A percentile compares a stretch with the other conserved stretches of the same genome.
phyloP scores from a whole-genome alignment of 2,888 invertebrate genomes.

The Rhorus exstirpatorius region DNA sequence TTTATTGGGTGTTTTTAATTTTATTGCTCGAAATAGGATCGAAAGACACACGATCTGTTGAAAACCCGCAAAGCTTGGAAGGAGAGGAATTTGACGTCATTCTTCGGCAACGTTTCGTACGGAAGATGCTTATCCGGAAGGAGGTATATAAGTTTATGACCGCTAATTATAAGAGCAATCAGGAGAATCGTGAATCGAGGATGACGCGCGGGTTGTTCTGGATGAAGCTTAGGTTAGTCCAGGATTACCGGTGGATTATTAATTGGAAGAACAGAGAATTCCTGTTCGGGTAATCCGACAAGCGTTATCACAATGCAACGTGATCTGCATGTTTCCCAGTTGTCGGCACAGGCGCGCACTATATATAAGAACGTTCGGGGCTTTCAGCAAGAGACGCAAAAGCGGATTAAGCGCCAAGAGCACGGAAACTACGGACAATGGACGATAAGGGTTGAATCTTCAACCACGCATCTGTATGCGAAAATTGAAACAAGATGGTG shows the following conservation, averaged over 20 bases:
- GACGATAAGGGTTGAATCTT: slow-evolving; percentile 15
- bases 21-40: neutral
- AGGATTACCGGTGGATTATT: neutral
- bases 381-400: slow-evolving; percentile 27
- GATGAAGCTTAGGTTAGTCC: too few species aligned
- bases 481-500: slow-evolving; percentile 47
- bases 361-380: neutral
- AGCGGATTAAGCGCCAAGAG: slow-evolving; percentile 39
- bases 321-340: slow-evolving; percentile 26
- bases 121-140: too few species aligned
- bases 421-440: slow-evolving; percentile 34
- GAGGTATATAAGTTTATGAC: neutral
- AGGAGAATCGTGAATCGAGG: neutral
- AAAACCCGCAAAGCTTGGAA: too few species aligned
- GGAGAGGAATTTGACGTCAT: too few species aligned
- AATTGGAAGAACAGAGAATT: slow-evolving; percentile 5
- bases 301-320: slow-evolving; percentile 8
- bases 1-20: too few species aligned
- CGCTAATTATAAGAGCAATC: neutral
- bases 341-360: neutral
- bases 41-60: slow-evolving; percentile 7
- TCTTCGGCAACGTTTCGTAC: too few species aligned
- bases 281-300: neutral
- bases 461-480: slow-evolving; percentile 6
- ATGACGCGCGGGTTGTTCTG: too few species aligned